A percentile compares a stretch with the other conserved stretches of the same genome.
These are phyloP conservation scores for Acipenser oxyrinchus DNA, from an alignment of 2,797 vertebrate species.

Conservation along the genomic window DNA sequence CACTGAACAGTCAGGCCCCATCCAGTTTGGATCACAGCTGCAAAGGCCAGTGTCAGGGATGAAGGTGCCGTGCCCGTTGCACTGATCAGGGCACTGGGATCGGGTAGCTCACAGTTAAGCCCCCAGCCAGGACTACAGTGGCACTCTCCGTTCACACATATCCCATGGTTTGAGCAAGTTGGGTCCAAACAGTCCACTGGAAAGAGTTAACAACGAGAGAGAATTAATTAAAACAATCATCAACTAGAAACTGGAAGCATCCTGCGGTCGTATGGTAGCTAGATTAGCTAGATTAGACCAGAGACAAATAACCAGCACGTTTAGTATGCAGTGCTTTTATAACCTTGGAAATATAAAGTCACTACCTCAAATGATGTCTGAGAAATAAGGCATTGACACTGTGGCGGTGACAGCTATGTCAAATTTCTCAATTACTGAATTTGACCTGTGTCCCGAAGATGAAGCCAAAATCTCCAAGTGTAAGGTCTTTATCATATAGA, in stretches of 20 bases:
- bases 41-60: slow-evolving; percentile 90
- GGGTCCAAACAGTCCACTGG: slow-evolving; percentile 94
- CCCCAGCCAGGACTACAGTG: slow-evolving; percentile 97
- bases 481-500: too few species aligned
- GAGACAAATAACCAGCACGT: too few species aligned
- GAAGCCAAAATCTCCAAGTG: too few species aligned
- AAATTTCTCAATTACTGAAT: too few species aligned
- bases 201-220: slow-evolving; percentile 16
- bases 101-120: slow-evolving; percentile 83
- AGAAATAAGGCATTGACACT: too few species aligned
- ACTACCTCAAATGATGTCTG: too few species aligned
- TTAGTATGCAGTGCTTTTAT: too few species aligned
- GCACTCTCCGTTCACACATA: slow-evolving; percentile 91
- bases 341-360: too few species aligned
- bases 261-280: too few species aligned
- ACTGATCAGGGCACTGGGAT: slow-evolving; percentile 94
- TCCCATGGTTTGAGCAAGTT: slow-evolving; percentile 88
- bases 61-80: slow-evolving; percentile 94
- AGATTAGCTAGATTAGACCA: too few species aligned
- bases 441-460: too few species aligned
- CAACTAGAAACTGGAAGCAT: background rate
- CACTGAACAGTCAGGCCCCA: slow-evolving; percentile 95
- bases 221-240: background rate
- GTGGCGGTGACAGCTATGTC: too few species aligned
- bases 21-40: slow-evolving; percentile 96